Evolutionary conservation across 2,888 invertebrate species (phyloP), one percentile per base, ranked within the genome.

Genomic region (Harpagoxenus sublaevis): DNA sequence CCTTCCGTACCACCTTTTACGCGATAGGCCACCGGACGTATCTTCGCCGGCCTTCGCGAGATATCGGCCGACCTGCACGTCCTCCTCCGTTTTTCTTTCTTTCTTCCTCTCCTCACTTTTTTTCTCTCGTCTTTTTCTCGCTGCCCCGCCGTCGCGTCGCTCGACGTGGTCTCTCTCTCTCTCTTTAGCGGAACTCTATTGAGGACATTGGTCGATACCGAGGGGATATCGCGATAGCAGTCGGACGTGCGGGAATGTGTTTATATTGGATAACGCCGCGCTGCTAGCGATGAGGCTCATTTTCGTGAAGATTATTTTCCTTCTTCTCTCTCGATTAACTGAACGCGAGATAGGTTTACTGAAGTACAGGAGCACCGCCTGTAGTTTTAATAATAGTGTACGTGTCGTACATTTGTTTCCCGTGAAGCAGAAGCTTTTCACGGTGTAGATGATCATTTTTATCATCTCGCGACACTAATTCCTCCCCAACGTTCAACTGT

Each of bases 51-150:
- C 87, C 89, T 77, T 62, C 48, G 84, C 84, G 89, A 35, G 35
- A 91, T 92, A 92, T 90, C 90, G 83, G n/a, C 70, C 83, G 86
- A 86, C 88, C 70, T 84, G 87, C 85, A 89, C 82, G 45, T 81
- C 82, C 81, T 77, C 63, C 83, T 51, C 12, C 18, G 9, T 63
- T 53, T 28, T 28, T 23, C 35, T 39, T 65, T 63, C 42, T 55
- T 51, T 42, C 23, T 15, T 48, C 18, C 63, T 48, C 35, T 35
- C 45, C n/a, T 35, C 31, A 23, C 39, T 71, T 66, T 78, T 78
- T 66, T 87, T 23, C 62, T 87, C 55, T 42, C 81, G 31, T 51
- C 71, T 48, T 75, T 68, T 51, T 35, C 62, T n/a, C 55, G 39
- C 48, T 77, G 42, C 45, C 39, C 51, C 66, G 23, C 23, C 23